phyloP scores from a whole-genome alignment of 1,140 invertebrate species.

The Brachionus paranguensis region DNA sequence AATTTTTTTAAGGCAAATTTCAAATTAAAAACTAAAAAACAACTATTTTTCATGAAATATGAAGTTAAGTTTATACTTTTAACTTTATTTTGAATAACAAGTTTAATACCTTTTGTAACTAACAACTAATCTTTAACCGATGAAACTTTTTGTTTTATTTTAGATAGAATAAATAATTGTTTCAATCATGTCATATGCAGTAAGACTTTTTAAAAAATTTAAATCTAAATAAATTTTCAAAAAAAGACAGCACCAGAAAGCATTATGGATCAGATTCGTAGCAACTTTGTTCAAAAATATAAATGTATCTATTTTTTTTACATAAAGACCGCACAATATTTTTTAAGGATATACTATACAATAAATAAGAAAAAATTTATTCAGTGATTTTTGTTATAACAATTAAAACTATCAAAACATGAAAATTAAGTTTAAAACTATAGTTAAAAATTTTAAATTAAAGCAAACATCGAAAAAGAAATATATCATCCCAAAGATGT shows the following conservation, averaged over 20 bases:
- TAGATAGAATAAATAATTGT: not conserved
- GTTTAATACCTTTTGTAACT: not conserved
- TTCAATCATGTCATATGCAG: not conserved
- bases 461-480: conserved; percentile 9
- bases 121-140: not conserved
- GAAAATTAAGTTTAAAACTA: too few species aligned
- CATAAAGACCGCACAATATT: too few species aligned
- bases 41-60: not conserved
- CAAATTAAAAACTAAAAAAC: not conserved
- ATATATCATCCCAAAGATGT: conserved; percentile 22
- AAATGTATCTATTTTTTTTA: not conserved
- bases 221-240: not conserved
- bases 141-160: not conserved
- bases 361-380: too few species aligned
- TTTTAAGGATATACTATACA: too few species aligned
- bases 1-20: not conserved
- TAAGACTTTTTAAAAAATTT: not conserved
- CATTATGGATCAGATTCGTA: not conserved
- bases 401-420: too few species aligned
- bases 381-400: not conserved
- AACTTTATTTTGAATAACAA: not conserved
- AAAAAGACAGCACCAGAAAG: not conserved
- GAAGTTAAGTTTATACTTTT: not conserved
- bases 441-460: not conserved
- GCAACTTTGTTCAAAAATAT: not conserved